Conservation (phyloP, 2,888 invertebrate genomes). For the Allygus modestus region DNA sequence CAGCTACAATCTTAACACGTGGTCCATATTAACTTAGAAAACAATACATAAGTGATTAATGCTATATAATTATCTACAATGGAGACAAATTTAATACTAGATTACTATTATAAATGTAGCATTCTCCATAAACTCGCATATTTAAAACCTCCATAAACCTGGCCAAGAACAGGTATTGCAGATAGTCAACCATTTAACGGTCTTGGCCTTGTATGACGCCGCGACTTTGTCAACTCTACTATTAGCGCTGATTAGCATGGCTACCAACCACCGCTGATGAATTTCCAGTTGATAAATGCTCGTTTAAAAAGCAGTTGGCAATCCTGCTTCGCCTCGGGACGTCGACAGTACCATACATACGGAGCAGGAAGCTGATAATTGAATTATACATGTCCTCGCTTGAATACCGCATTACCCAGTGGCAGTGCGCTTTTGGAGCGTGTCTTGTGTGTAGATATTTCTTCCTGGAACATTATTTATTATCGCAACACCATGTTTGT, state of each 20-base stretch:
- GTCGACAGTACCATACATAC: conserved; percentile 2
- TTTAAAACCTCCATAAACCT: no score
- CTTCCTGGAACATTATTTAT: conserved; percentile 11
- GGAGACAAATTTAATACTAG: no score
- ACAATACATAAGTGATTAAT: no score
- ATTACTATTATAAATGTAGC: no score
- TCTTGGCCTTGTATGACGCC: not conserved
- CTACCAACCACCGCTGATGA: not conserved
- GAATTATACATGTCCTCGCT: conserved; percentile 27
- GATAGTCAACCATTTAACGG: no score
- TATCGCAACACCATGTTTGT: no score
- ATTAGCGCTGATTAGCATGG: conserved; percentile 33
- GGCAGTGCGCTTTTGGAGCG: not conserved
- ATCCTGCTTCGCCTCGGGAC: not conserved
- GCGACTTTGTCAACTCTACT: not conserved
- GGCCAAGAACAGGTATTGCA: no score
- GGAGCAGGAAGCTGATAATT: conserved; percentile 29
- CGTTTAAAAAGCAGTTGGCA: conserved; percentile 12
- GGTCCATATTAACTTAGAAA: no score
- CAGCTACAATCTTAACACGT: no score
- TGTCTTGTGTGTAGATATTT: conserved; percentile 1
- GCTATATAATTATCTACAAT: no score
- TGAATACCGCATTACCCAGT: not conserved
- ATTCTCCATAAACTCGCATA: no score
- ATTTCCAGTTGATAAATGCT: not conserved